Evolutionary conservation across 1,140 invertebrate species (phyloP).

Genomic region (Eriosoma lanigerum): DNA sequence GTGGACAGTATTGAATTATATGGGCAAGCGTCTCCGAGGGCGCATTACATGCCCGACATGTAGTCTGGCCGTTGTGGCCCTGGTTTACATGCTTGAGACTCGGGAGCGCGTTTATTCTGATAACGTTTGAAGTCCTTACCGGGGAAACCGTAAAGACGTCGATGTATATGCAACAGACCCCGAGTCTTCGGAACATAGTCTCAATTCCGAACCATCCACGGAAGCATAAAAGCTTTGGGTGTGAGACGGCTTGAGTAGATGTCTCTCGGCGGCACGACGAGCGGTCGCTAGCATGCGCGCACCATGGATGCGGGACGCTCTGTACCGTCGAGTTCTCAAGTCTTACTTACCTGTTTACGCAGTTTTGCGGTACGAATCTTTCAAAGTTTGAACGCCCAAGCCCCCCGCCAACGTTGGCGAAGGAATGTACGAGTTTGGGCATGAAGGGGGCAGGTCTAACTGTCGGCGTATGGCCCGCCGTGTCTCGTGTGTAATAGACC

Average conservation of each 20-base stretch:
- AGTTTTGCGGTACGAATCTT: background rate
- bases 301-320: background rate
- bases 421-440: no score
- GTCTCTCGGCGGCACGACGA: no score
- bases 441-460: no score
- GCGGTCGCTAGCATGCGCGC: rapidly evolving
- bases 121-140: background rate
- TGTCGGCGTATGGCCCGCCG: no score
- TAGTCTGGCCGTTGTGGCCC: rapidly evolving
- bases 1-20: background rate
- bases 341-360: background rate
- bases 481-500: no score
- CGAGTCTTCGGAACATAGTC: background rate
- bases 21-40: background rate
- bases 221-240: background rate
- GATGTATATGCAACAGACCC: background rate
- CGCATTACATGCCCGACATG: background rate
- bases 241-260: background rate
- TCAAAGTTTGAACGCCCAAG: background rate
- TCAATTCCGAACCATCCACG: background rate
- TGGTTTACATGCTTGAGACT: background rate
- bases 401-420: background rate
- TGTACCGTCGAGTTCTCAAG: background rate
- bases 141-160: background rate
- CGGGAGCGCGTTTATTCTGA: background rate